Conservation (phyloP, 2,113 vertebrate genomes). For the Dasyurus viverrinus region DNA sequence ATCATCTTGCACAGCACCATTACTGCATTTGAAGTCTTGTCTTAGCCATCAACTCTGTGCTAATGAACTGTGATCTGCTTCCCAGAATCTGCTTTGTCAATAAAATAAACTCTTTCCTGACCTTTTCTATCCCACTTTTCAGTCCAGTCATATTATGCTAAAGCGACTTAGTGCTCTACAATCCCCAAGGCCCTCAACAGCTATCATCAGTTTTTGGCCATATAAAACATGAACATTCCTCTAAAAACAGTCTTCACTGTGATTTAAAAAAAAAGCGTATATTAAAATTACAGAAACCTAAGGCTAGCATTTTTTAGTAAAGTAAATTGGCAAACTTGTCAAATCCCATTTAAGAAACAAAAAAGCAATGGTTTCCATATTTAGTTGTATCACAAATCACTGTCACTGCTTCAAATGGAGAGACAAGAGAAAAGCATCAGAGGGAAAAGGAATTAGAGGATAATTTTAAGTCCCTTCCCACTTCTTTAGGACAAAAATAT, state of each 20-base stretch:
- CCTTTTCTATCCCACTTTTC: not conserved
- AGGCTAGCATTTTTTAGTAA: not conserved
- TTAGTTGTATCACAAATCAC: not conserved
- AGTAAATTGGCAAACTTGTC: not conserved
- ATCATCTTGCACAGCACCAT: not conserved
- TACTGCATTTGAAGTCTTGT: not conserved
- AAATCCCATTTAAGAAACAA: not conserved
- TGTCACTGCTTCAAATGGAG: not conserved
- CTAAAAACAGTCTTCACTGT: not conserved
- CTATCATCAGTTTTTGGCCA: not conserved
- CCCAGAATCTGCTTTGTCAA: not conserved
- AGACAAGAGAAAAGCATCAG: not conserved
- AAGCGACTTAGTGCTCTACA: not conserved
- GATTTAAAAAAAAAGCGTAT: not conserved
- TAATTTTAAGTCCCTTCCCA: not conserved
- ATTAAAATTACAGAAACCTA: not conserved
- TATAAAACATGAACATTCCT: not conserved
- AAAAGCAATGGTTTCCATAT: not conserved
- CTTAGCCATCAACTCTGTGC: not conserved
- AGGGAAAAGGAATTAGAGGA: not conserved
- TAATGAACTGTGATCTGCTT: rapidly evolving
- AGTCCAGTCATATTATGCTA: not conserved
- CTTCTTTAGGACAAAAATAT: not conserved
- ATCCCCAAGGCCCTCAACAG: not conserved
- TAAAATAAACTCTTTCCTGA: not conserved